Conservation (phyloP, 2,113 vertebrate genomes). For the Crotophaga sulcirostris region DNA sequence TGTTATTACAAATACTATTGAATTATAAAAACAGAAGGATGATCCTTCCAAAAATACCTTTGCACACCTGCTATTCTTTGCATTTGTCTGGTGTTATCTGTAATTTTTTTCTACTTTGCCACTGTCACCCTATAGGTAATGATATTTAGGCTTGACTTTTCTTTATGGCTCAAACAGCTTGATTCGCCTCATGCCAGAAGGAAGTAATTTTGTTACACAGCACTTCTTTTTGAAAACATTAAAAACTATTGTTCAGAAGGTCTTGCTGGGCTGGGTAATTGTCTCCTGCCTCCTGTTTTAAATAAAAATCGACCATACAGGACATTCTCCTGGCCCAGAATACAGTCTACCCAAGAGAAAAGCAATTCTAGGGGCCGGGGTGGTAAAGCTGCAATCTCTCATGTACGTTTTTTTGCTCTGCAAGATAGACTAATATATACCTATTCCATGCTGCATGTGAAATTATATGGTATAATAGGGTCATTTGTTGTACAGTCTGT, state of each 20-base stretch:
- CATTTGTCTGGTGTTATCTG: background rate
- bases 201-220: background rate
- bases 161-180: background rate
- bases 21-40: background rate
- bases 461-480: background rate
- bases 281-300: background rate
- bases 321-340: background rate
- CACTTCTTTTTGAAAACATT: background rate
- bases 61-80: background rate
- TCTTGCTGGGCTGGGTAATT: background rate
- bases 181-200: background rate
- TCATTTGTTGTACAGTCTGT: background rate
- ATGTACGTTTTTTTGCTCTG: background rate
- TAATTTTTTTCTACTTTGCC: background rate
- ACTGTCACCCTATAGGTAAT: background rate
- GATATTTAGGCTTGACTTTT: background rate
- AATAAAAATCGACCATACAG: background rate
- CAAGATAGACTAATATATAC: background rate
- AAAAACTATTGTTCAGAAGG: background rate
- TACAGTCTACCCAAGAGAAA: background rate
- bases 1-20: background rate
- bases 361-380: background rate
- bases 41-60: background rate
- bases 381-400: background rate
- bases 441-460: background rate